phyloP scores from a whole-genome alignment of 2,113 vertebrate species.

The Sinocyclocheilus maitianheensis region DNA sequence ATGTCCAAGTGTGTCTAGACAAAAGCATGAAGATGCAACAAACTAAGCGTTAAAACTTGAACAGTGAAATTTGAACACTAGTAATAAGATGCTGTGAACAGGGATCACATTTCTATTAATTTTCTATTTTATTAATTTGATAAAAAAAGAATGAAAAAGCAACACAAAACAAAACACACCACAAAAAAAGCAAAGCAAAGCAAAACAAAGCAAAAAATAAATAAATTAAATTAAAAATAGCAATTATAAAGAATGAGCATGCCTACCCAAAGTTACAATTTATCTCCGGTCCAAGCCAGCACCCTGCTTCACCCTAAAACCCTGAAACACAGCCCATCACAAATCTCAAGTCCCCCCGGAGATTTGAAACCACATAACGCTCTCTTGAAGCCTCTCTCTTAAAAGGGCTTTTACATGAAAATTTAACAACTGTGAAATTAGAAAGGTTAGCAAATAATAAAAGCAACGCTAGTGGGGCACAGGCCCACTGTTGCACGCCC shows the following conservation, averaged over 20 bases:
- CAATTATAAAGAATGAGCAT: not conserved
- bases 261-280: not conserved
- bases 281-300: not conserved
- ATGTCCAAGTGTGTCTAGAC: too few species aligned
- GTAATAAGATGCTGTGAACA: too few species aligned
- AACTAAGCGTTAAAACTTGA: too few species aligned
- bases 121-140: too few species aligned
- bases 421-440: constrained; percentile 82
- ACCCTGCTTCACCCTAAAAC: not conserved
- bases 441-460: constrained; percentile 74
- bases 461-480: constrained; percentile 50
- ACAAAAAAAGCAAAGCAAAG: too few species aligned
- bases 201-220: too few species aligned
- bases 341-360: constrained; percentile 13
- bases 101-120: too few species aligned
- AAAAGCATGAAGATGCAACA: too few species aligned
- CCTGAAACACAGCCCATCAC: constrained; percentile 14
- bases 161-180: too few species aligned
- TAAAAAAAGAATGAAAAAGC: too few species aligned
- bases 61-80: too few species aligned
- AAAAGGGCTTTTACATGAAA: constrained; percentile 76
- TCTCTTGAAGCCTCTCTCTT: constrained; percentile 65
- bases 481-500: constrained; percentile 51
- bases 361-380: constrained; percentile 64
- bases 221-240: too few species aligned